Base-by-base conservation (phyloP, 1,140 invertebrate genomes). In the Venturia canescens region DNA sequence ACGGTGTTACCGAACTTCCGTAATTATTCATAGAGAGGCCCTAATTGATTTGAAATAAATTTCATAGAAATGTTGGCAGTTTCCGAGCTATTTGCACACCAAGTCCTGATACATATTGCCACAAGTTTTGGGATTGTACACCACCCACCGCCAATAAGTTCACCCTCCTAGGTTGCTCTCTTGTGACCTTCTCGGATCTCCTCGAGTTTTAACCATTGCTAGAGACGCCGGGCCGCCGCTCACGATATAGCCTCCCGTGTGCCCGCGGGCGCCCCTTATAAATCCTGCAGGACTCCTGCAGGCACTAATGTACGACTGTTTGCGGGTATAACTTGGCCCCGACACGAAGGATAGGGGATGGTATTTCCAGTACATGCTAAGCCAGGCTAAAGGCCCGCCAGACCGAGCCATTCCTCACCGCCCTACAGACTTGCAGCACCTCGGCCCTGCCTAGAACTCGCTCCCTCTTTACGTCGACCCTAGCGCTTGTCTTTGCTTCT, bases 291-390 rank as follows among this genome's bases (percentile, higher is more conserved):
- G 89, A 91, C 89, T 91, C 88, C 83, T 86, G 88, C 88, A 86
- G 89, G 90, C 90, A 91, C 90, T 92, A 92, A 92, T 91, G 90
- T 91, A 92, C 91, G 90, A 91, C 91, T 92, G 90, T 92, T 92
- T 92, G 90, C 89, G 90, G 90, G 90, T 90, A 92, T 91, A 92
- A 92, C 90, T 91, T 91, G 90, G 88, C 89, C 90, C 88, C 88
- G 86, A 91, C 90, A 90, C 88, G 90, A 91, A 89, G 89, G 90
- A 88, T 90, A 88, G 87, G 87, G 86, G 86, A 88, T 86, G 86
- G 86, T 86, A 88, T 89, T 89, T 85, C 87, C 88, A 87, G 89
- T 88, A 88, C 88, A 89, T 85, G 88, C 88, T 91, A 91, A 92
- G 90, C 90, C 84, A 72, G 89, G 88, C 90, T 91, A 92, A 90